phyloP scores from a whole-genome alignment of 2,113 vertebrate genomes.

The Aspidoscelis tigris region DNA sequence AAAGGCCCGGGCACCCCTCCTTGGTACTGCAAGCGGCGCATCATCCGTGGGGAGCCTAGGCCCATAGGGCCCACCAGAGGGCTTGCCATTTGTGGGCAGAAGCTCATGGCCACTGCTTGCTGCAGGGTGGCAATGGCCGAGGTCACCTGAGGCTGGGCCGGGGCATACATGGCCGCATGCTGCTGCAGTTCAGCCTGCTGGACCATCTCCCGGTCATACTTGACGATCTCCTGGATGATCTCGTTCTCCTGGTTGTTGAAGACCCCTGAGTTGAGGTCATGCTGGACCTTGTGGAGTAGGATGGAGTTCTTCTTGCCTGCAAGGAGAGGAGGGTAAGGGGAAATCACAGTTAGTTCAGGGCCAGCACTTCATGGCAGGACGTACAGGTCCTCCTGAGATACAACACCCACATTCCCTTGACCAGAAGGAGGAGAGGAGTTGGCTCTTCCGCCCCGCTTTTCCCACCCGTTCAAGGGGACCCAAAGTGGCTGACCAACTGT shows the following conservation, averaged over 20 bases:
- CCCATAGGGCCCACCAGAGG: constrained; percentile 81
- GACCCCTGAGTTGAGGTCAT: constrained; percentile 93
- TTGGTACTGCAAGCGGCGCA: constrained; percentile 87
- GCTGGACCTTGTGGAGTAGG: constrained; percentile 96
- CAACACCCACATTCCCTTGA: too few species aligned
- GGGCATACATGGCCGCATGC: constrained; percentile 81
- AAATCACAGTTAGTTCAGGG: too few species aligned
- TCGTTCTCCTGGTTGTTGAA: constrained; percentile 99
- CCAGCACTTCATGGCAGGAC: too few species aligned
- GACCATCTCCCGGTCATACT: constrained; percentile 98
- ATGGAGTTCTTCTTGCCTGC: constrained; percentile 97
- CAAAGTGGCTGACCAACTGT: too few species aligned
- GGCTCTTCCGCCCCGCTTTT: too few species aligned
- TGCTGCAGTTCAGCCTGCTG: constrained; percentile 87
- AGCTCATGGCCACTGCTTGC: constrained; percentile 97
- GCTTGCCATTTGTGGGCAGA: constrained; percentile 89
- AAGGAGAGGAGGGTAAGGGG: background rate
- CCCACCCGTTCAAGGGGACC: too few species aligned
- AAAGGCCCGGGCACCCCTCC: constrained; percentile 81
- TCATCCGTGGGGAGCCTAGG: constrained; percentile 87
- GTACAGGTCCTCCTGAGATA: too few species aligned
- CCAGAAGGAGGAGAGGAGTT: too few species aligned
- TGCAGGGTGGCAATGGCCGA: constrained; percentile 94
- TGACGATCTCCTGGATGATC: constrained; percentile 98
- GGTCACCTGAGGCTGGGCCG: constrained; percentile 75